Evolutionary conservation across 2,113 vertebrate genomes (phyloP), one percentile per base, ranked within the genome.

Genomic region (Alouatta palliata): DNA sequence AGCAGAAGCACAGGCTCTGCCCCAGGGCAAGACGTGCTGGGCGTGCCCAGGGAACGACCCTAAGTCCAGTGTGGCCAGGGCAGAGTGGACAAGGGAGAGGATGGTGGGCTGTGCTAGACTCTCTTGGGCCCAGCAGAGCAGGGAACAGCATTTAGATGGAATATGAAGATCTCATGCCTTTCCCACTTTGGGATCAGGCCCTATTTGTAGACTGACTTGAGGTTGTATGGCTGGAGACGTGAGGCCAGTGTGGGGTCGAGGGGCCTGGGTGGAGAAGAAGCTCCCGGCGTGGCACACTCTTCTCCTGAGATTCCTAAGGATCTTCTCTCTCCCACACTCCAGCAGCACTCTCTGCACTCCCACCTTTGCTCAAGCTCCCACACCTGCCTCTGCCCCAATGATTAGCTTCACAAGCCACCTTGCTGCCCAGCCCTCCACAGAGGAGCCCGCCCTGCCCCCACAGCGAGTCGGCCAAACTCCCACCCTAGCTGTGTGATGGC

Each of bases 401-500:
- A 13, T 37, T 47, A 23, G 14, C 37, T 66, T 90, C 19, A 35
- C 61, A 30, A 85, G 32, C 37, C 73, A 12, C 47, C 95, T 37
- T 35, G n/a, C n/a, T 23, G 1, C 4, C 3, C 20, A 23, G n/a
- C 37, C 8, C 52, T 47, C 17, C 10, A 2, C 0, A 3, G 35
- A n/a, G 45, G 52, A 64, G 20, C 27, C 49, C 25, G 4, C 52
- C 8, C 30, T 40, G 73, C 54, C 43, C 71, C 21, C 49, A 2
- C 1, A 30, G 54, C 21, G 21, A 13, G 40, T 30, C 20, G 0
- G 8, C 4, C 21, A 16, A 3, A 11, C 9, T 12, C 21, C 37
- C 9, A 10, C 35, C 27, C 27, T 0, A 3, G 2, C 16, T 2
- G 1, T 5, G 49, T 0, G 16, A n/a, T 17, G n/a, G 32, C 8